These are phyloP conservation scores for Pristiophorus japonicus DNA, from an alignment of 2,113 vertebrate species.

Conservation along the genomic window DNA sequence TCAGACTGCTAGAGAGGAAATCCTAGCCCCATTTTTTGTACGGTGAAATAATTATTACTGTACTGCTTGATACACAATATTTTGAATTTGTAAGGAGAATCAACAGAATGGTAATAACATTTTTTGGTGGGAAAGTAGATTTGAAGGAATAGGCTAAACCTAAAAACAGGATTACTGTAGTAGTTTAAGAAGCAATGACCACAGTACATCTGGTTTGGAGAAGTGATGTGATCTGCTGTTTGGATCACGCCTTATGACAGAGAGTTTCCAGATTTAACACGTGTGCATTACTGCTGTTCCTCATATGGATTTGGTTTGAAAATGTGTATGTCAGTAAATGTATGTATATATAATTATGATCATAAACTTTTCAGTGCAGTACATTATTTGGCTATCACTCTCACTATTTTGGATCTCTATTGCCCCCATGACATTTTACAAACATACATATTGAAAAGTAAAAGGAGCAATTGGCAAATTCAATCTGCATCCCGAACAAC, in stretches of 20 bases:
- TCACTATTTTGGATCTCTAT: not conserved
- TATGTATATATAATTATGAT: not conserved
- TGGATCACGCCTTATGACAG: not conserved
- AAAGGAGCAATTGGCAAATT: conserved; percentile 2
- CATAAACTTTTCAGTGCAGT: not conserved
- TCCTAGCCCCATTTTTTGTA: not conserved
- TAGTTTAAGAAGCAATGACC: not conserved
- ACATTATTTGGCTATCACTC: not conserved
- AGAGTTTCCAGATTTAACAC: not conserved
- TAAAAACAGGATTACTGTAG: not conserved
- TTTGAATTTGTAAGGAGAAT: not conserved
- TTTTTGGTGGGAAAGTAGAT: not conserved
- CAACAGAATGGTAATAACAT: not conserved
- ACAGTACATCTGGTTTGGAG: not conserved
- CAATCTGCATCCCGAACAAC: not conserved
- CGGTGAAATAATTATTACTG: not conserved
- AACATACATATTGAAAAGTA: not conserved
- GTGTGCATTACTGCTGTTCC: not conserved
- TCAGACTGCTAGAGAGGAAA: not conserved
- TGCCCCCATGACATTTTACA: not conserved
- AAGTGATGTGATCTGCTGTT: not conserved
- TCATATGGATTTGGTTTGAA: not conserved
- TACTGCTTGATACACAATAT: not conserved
- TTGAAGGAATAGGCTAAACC: not conserved
- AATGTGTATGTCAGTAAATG: not conserved